phyloP scores from a whole-genome alignment of 2,113 vertebrate genomes.

The Oreochromis tanganicae region DNA sequence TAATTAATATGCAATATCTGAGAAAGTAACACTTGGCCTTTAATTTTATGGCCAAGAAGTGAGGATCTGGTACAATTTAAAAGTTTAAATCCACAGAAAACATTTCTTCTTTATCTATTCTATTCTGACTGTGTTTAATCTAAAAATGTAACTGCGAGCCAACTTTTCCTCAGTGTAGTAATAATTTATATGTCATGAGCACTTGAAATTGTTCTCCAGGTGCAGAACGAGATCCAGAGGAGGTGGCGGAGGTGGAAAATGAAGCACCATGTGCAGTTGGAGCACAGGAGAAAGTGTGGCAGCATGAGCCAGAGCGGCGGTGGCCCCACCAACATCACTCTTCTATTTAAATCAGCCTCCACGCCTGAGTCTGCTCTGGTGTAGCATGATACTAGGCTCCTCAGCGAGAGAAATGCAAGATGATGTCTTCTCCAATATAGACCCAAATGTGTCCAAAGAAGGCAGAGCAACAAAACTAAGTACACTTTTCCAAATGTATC shows the following conservation, averaged over 20 bases:
- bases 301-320: background rate
- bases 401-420: background rate
- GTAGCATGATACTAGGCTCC: accelerated
- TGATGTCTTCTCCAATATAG: background rate
- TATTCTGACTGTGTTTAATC: background rate
- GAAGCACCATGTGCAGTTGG: background rate
- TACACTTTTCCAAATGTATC: background rate
- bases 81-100: background rate
- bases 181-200: background rate
- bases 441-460: background rate
- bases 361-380: background rate
- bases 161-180: background rate
- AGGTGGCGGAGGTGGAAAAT: background rate
- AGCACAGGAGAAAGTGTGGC: background rate
- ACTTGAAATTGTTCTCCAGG: background rate
- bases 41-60: background rate
- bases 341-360: background rate
- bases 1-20: background rate
- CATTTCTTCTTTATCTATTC: background rate
- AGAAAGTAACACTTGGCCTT: background rate
- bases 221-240: background rate
- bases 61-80: background rate
- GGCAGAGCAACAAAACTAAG: background rate
- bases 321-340: background rate
- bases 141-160: background rate